Evolutionary conservation across 1,140 invertebrate species (phyloP).

Genomic region (Musca domestica): DNA sequence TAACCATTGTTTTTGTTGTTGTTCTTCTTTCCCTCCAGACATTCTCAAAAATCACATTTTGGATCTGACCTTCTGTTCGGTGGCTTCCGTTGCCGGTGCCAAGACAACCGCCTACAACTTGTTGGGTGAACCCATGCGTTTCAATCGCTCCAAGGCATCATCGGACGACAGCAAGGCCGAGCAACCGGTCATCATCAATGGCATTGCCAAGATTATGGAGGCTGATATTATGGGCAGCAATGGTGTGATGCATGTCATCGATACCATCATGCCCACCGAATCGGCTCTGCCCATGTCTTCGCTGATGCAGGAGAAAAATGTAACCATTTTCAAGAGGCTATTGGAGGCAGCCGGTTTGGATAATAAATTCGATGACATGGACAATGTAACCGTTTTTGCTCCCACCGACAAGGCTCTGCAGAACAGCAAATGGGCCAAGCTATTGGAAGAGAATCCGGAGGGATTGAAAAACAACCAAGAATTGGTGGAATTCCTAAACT

Average conservation of each 20-base stretch:
- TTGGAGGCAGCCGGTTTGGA: conserved; percentile 60
- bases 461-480: conserved; percentile 52
- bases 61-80: conserved; percentile 65
- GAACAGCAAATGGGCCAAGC: conserved; percentile 45
- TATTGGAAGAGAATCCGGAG: conserved; percentile 52
- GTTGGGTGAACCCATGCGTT: conserved; percentile 56
- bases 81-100: conserved; percentile 59
- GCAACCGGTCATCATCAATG: conserved; percentile 53
- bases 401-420: conserved; percentile 65
- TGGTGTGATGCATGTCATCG: conserved; percentile 69
- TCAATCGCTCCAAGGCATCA: conserved; percentile 55
- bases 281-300: conserved; percentile 54
- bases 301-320: conserved; percentile 55
- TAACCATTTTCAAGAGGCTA: conserved; percentile 56
- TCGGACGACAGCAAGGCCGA: conserved; percentile 30
- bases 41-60: conserved; percentile 66
- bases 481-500: conserved; percentile 59
- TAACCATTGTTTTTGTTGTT: neutral
- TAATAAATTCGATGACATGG: conserved; percentile 58
- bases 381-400: conserved; percentile 64
- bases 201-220: conserved; percentile 54
- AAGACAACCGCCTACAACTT: conserved; percentile 58
- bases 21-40: conserved; percentile 49
- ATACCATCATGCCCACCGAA: conserved; percentile 64
- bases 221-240: conserved; percentile 63